phyloP scores from a whole-genome alignment of 2,113 vertebrate genomes.

The Scomber colias region DNA sequence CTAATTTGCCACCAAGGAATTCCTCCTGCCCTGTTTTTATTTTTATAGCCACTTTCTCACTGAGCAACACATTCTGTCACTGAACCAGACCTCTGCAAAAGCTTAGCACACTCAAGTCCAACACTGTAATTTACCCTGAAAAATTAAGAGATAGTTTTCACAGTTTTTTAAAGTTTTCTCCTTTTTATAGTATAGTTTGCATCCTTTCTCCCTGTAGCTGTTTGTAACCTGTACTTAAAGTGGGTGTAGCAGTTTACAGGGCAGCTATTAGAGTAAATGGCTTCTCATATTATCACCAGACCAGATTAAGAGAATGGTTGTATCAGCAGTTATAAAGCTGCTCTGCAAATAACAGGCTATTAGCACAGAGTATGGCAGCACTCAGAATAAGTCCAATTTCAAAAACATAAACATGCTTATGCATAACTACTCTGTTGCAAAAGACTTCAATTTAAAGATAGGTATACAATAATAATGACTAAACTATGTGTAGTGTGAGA shows the following conservation, averaged over 20 bases:
- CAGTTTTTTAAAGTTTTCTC: conserved; percentile 48
- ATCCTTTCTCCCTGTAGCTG: conserved; percentile 61
- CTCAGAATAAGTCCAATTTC: conserved; percentile 54
- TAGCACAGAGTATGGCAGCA: conserved; percentile 51
- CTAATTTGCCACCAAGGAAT: conserved; percentile 77
- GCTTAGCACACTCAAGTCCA: conserved; percentile 32
- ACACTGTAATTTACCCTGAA: conserved; percentile 71
- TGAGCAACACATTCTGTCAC: conserved; percentile 51
- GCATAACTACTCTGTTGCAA: conserved; percentile 46
- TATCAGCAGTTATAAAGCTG: conserved; percentile 76
- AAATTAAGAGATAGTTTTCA: conserved; percentile 64
- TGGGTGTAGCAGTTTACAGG: conserved; percentile 79
- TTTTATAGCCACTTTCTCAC: conserved; percentile 75
- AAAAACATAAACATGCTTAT: conserved; percentile 56
- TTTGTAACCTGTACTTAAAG: conserved; percentile 81
- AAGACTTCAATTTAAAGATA: conserved; percentile 39
- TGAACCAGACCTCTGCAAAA: conserved; percentile 37
- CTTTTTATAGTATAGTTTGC: conserved; percentile 54
- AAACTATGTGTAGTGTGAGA: not conserved
- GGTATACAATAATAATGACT: no score
- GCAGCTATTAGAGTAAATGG: conserved; percentile 78
- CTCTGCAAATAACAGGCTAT: conserved; percentile 76
- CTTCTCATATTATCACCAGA: conserved; percentile 73
- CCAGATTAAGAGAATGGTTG: conserved; percentile 73
- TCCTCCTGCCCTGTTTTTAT: conserved; percentile 75